Percentiles rank a stretch among this genome's conserved stretches.
These are phyloP conservation scores for Verasper variegatus DNA, from an alignment of 2,113 vertebrate species.

Conservation along the genomic window DNA sequence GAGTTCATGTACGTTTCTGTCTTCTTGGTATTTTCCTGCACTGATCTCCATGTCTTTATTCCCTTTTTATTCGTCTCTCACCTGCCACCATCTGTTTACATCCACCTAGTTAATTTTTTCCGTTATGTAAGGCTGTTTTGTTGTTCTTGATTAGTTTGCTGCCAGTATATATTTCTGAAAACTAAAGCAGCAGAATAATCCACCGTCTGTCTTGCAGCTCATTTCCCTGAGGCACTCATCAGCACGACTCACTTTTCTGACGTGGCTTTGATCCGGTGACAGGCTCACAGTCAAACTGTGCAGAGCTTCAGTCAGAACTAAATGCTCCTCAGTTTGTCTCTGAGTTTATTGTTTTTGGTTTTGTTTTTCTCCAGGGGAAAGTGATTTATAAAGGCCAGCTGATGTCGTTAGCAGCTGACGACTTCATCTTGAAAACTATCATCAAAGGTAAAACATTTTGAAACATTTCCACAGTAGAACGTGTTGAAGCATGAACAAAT, in stretches of 20 bases:
- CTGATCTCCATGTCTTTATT: slow-evolving; percentile 1
- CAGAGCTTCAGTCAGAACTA: not conserved
- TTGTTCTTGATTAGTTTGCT: slow-evolving; percentile 20
- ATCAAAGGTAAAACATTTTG: slow-evolving; percentile 72
- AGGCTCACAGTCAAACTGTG: not conserved
- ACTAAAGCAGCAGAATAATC: slow-evolving; percentile 46
- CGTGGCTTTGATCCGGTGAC: slow-evolving; percentile 46
- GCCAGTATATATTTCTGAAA: slow-evolving; percentile 29
- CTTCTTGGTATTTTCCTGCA: not conserved
- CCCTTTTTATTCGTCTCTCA: slow-evolving; percentile 3
- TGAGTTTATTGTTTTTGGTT: not conserved
- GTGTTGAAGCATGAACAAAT: too few relatives aligned
- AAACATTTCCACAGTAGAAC: too few relatives aligned
- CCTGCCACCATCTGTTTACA: slow-evolving; percentile 25
- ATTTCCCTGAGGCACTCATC: slow-evolving; percentile 46
- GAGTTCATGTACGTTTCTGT: too few relatives aligned
- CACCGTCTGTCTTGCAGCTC: slow-evolving; percentile 28
- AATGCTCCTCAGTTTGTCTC: slow-evolving; percentile 6
- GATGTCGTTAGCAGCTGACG: slow-evolving; percentile 46
- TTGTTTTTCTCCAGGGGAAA: slow-evolving; percentile 64
- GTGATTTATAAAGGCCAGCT: slow-evolving; percentile 77
- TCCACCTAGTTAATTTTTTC: not conserved
- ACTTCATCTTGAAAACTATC: slow-evolving; percentile 73
- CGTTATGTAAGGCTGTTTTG: not conserved
- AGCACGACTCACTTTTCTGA: slow-evolving; percentile 15